phyloP scores from a whole-genome alignment of 2,888 invertebrate species.

The Phytoseiulus persimilis region DNA sequence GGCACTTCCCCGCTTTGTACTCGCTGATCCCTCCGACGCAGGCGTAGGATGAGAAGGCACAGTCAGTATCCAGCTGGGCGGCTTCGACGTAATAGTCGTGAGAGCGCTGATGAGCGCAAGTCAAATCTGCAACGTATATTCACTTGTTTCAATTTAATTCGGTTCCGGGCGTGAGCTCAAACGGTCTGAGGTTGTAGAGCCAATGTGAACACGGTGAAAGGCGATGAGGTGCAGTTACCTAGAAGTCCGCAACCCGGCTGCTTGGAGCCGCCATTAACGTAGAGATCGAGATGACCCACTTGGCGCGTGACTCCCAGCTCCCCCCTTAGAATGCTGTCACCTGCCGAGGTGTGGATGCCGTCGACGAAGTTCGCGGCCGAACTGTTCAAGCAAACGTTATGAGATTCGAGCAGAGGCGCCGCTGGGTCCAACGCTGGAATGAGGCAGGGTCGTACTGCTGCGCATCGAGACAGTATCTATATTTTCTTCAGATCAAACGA shows the following conservation, averaged over 20 bases:
- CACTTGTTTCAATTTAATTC: no score
- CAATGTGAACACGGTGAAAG: no score
- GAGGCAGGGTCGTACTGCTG: no score
- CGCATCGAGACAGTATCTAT: no score
- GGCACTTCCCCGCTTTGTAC: no score
- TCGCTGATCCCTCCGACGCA: neutral
- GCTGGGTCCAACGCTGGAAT: slow-evolving; percentile 10
- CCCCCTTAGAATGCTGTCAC: neutral
- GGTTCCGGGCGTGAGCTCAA: no score
- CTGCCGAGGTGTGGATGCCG: neutral
- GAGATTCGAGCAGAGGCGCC: neutral
- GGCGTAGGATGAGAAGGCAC: neutral
- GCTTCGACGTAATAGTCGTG: neutral
- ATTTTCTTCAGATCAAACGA: no score
- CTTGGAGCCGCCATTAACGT: neutral
- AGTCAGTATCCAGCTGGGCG: neutral
- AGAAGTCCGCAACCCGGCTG: neutral
- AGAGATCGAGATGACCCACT: slow-evolving; percentile 16
- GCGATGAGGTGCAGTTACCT: no score
- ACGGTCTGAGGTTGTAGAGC: no score
- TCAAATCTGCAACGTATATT: neutral
- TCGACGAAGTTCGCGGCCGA: slow-evolving; percentile 1
- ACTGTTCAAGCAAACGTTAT: neutral
- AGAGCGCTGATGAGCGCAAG: neutral
- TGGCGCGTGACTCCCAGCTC: no score